Conservation (phyloP, 2,888 invertebrate species). For the Rotaria macrura region DNA sequence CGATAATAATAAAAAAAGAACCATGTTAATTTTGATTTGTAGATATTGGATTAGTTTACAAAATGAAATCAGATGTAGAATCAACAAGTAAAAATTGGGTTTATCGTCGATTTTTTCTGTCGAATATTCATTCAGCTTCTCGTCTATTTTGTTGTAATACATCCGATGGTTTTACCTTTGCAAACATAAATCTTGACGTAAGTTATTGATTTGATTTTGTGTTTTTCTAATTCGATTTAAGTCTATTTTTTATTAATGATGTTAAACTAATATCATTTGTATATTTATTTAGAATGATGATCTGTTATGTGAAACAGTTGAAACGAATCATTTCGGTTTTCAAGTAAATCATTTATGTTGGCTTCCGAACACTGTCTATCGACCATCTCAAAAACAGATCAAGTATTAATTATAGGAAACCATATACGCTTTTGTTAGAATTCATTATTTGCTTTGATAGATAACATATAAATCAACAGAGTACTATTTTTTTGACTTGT, state of each 20-base stretch:
- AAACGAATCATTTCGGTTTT: neutral
- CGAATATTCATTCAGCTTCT: neutral
- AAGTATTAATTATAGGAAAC: neutral
- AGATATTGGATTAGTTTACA: neutral
- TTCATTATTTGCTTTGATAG: no score
- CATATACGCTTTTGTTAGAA: no score
- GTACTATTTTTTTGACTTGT: no score
- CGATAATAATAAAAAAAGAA: no score
- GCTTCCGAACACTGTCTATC: neutral
- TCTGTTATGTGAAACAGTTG: neutral
- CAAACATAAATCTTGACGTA: neutral
- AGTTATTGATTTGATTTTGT: neutral
- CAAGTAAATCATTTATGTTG: constrained; percentile 6
- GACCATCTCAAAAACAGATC: neutral
- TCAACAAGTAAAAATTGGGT: neutral
- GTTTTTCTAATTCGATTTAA: no score
- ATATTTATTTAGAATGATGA: neutral
- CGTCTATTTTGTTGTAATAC: constrained; percentile 19
- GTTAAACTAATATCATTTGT: no score
- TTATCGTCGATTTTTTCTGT: constrained; percentile 21
- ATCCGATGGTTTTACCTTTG: constrained; percentile 7
- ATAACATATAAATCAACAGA: no score
- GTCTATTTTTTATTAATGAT: no score
- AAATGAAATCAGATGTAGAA: constrained; percentile 7
- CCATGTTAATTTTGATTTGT: neutral